These are phyloP conservation scores for Struthidea cinerea DNA, from an alignment of 2,113 vertebrate genomes.

Conservation along the genomic window DNA sequence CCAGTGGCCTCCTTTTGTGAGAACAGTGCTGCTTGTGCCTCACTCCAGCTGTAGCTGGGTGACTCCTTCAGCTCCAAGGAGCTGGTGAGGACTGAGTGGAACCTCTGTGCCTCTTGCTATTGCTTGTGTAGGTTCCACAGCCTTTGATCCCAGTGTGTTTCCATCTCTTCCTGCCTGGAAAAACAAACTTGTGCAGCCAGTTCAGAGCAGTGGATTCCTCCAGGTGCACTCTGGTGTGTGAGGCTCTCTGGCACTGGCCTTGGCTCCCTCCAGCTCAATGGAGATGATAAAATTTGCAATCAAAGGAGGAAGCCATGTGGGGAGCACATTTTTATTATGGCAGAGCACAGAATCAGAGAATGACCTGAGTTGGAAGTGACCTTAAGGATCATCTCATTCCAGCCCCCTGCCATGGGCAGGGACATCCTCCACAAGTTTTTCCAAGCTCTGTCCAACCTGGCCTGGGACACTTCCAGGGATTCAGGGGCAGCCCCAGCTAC, in stretches of 20 bases:
- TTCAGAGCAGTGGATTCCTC: neutral
- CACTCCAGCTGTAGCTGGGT: neutral
- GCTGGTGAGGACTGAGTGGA: neutral
- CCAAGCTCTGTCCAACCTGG: neutral
- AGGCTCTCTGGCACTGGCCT: fast-evolving
- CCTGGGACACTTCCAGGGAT: neutral
- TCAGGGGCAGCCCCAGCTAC: neutral
- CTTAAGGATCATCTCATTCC: too few relatives aligned
- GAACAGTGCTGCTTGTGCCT: neutral
- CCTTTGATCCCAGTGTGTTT: fast-evolving
- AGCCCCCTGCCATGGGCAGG: neutral
- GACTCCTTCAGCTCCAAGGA: neutral
- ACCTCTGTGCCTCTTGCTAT: neutral
- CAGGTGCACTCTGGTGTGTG: fast-evolving
- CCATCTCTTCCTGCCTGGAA: neutral
- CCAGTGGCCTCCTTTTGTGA: neutral
- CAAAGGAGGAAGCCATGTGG: fast-evolving
- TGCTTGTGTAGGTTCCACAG: neutral
- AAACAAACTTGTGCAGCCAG: neutral
- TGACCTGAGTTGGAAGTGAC: neutral
- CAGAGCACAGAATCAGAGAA: neutral
- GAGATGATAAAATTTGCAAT: fast-evolving
- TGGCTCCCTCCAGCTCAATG: neutral
- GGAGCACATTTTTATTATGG: neutral
- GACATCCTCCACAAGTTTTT: fast-evolving